Evolutionary conservation across 2,888 invertebrate genomes (phyloP), one percentile per base, ranked within the genome.

Genomic region (Lymantria dispar): DNA sequence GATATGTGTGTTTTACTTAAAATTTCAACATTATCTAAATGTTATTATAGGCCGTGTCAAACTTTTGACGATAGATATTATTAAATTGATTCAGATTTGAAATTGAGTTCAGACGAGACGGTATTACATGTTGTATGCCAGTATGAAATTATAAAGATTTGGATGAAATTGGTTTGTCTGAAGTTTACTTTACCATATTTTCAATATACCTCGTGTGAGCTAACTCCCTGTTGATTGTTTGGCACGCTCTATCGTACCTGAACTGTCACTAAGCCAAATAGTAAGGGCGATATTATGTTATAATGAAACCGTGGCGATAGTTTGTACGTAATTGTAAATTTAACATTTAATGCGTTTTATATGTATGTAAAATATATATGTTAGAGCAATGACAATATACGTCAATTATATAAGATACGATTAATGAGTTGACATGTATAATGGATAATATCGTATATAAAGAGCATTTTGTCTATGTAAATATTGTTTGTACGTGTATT

Each of bases 161-260:
- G 33, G 46, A 47, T 56, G 58, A 45, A 42, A 5, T 40, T 43
- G 53, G 48, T 46, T 43, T 43, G 37, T 47, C 50, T 59, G 52
- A 59, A 56, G 53, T 41, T 12, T 31, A 31, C 44, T 48, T 31
- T 37, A 42, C 13, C 38, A 29, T 38, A n/a, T 12, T 33, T n/a
- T 22, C 22, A 41, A 36, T 41, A 42, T 43, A 52, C 49, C 45
- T 47, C 52, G 54, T 62, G 36, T 45, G 37, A 30, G n/a, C 36
- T 40, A 12, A 14, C 15, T 52, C 43, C 41, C 56, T 70, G 66
- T 68, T 63, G 57, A 76, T 67, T 63, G 64, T 80, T 82, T 83
- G 83, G 76, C 84, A 81, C 79, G 74, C 72, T 82, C 82, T 85
- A 80, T 80, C 74, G 84, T 83, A 85, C 83, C 84, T 85, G 82